Evolutionary conservation across 2,888 invertebrate genomes (phyloP).

Genomic region (Apodemia hepburni): DNA sequence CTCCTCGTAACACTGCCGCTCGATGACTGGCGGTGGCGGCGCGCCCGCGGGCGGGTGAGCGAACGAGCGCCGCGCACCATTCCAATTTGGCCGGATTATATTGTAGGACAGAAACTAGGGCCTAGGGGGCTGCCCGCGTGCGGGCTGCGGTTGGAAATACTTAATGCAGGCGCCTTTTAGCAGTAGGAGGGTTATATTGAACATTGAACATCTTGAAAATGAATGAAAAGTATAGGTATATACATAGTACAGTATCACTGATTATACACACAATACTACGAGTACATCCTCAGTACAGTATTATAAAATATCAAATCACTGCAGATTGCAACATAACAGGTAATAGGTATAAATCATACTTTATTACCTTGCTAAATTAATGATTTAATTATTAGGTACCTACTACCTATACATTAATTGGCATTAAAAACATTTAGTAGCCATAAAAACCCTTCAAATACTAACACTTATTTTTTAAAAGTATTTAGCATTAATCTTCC

Average conservation of each 20-base stretch:
- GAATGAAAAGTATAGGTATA: conserved; percentile 35
- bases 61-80: conserved; percentile 32
- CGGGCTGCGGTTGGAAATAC: conserved; percentile 39
- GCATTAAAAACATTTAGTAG: no score
- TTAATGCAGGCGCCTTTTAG: conserved; percentile 41
- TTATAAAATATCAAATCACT: not conserved
- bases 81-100: conserved; percentile 29
- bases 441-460: no score
- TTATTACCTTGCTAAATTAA: no score
- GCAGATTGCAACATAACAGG: not conserved
- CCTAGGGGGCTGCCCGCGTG: conserved; percentile 35
- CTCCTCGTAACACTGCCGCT: no score
- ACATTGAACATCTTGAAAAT: conserved; percentile 31
- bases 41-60: conserved; percentile 36
- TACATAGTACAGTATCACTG: no score
- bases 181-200: conserved; percentile 34
- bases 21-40: conserved; percentile 64
- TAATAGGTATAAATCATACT: no score
- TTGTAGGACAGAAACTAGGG: conserved; percentile 18
- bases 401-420: no score
- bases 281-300: no score
- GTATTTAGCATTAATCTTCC: no score
- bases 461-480: no score
- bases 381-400: no score
- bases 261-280: no score